phyloP scores from a whole-genome alignment of 2,797 vertebrate genomes.

The Toxotes lorentzi region DNA sequence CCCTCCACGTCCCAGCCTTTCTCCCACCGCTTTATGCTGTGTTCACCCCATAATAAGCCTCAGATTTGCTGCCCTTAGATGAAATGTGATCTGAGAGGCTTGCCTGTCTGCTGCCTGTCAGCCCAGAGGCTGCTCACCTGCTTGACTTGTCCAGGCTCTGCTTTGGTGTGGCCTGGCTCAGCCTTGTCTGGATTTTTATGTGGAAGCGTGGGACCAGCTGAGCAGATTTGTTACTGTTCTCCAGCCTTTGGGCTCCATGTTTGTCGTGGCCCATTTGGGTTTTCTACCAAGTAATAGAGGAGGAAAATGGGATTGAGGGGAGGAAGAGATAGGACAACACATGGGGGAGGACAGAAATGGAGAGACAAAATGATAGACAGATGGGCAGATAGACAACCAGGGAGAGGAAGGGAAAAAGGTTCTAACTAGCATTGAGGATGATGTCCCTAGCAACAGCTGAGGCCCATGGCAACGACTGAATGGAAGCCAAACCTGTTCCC shows the following conservation, averaged over 20 bases:
- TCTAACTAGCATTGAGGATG: conserved; percentile 50
- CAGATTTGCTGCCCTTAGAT: conserved; percentile 36
- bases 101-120: conserved; percentile 42
- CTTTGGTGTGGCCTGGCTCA: conserved; percentile 19
- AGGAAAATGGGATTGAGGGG: background rate
- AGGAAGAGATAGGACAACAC: conserved; percentile 1
- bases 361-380: conserved; percentile 5
- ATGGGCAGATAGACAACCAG: conserved; percentile 10
- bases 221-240: conserved; percentile 28
- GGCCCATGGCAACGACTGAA: conserved; percentile 70
- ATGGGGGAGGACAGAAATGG: conserved; percentile 8
- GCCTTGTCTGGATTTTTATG: conserved; percentile 20
- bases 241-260: conserved; percentile 12
- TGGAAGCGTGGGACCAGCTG: conserved; percentile 21
- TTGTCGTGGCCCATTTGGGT: conserved; percentile 26
- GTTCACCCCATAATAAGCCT: conserved; percentile 26
- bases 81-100: conserved; percentile 45
- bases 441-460: conserved; percentile 71
- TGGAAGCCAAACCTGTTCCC: conserved; percentile 48
- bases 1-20: background rate
- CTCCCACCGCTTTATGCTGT: background rate
- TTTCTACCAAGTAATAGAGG: conserved; percentile 40
- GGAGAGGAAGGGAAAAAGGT: background rate
- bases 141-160: conserved; percentile 5
- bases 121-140: conserved; percentile 63